Base-by-base conservation (phyloP, 1,140 invertebrate genomes). In the Ctenoplectra terminalis region DNA sequence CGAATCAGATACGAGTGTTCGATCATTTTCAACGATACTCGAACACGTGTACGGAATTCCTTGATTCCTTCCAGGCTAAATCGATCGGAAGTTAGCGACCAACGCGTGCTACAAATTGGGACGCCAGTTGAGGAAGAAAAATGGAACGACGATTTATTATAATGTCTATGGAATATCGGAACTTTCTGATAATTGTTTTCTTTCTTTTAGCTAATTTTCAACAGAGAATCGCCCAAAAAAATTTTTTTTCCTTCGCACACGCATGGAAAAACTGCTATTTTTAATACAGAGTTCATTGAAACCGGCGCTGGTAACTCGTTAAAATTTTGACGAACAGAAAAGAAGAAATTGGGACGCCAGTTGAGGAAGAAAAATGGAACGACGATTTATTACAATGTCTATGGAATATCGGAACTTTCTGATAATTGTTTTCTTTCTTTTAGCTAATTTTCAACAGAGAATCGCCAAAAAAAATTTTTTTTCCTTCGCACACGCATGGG, bases 271-370 rank as follows among this genome's bases (percentile, higher is more conserved):
- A n/a, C n/a, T n/a, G n/a, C n/a, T n/a, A n/a, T n/a, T n/a, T n/a
- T n/a, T n/a, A n/a, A n/a, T n/a, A n/a, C n/a, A n/a, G n/a, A n/a
- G n/a, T n/a, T n/a, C n/a, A n/a, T n/a, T n/a, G n/a, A n/a, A n/a
- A n/a, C n/a, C n/a, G n/a, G n/a, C n/a, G n/a, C n/a, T 26, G 56
- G 26, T 43, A 54, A n/a, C 70, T n/a, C 70, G 56, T 72, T 72
- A 54, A 23, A n/a, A 54, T 31, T 37, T 54, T 17, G 52, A 56
- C 50, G 20, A 6, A 40, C 40, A 40, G 40, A 9, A 9, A 40
- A 40, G 9, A 40, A 40, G 9, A 40, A 40, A 9, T 40, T 40
- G 40, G 40, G 9, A 40, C 4, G 17, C 8, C 20, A 0, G 20
- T 7, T 61, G 8, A 6, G 20, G 29, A 1, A 34, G 43, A 3